Percentiles rank a stretch among this genome's conserved stretches.
Evolutionary conservation across 2,113 vertebrate species (phyloP).

Genomic region (Corynorhinus townsendii): DNA sequence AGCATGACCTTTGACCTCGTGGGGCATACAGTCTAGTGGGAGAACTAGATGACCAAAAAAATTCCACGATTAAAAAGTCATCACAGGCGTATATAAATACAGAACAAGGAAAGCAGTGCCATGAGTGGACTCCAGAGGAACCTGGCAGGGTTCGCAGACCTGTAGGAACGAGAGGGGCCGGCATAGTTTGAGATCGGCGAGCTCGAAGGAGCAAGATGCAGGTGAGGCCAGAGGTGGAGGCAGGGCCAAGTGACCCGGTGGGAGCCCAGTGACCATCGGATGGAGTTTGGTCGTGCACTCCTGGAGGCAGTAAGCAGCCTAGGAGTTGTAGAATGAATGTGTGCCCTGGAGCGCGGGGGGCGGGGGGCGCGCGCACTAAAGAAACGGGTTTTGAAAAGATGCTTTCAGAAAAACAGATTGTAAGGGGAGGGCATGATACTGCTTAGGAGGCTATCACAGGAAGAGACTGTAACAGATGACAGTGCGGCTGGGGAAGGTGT

Average conservation of each 20-base stretch:
- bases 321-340: neutral
- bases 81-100: neutral
- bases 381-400: slow-evolving; percentile 7
- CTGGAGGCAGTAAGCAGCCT: neutral
- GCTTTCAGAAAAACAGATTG: neutral
- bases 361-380: neutral
- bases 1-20: neutral
- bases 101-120: neutral
- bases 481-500: neutral
- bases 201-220: neutral
- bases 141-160: neutral
- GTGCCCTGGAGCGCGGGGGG: rapidly evolving
- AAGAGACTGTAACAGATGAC: neutral
- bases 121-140: neutral
- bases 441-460: neutral
- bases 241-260: neutral
- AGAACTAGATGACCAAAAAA: neutral
- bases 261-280: neutral
- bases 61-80: neutral
- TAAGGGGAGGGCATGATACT: neutral
- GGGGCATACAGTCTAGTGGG: neutral
- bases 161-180: neutral
- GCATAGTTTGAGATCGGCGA: neutral
- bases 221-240: neutral
- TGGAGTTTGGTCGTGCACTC: neutral